Evolutionary conservation across 2,113 vertebrate genomes (phyloP).

Genomic region (Hipposideros armiger): DNA sequence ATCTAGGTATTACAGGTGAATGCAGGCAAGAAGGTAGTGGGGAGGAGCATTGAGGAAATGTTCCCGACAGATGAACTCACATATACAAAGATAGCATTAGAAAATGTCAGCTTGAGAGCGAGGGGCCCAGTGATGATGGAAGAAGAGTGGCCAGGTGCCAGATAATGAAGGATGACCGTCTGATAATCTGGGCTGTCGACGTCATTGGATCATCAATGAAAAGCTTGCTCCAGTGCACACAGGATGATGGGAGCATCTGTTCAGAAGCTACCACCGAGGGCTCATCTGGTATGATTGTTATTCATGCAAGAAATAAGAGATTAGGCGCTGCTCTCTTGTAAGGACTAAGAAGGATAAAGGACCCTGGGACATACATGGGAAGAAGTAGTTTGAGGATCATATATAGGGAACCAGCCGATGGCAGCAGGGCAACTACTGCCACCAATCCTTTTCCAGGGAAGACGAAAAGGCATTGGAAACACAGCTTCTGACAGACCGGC

Average conservation of each 20-base stretch:
- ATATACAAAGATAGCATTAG: neutral
- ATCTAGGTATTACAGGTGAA: neutral
- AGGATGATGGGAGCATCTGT: neutral
- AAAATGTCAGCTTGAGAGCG: neutral
- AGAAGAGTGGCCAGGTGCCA: neutral
- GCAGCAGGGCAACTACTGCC: no score
- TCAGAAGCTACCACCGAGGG: neutral
- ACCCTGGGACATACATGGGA: neutral
- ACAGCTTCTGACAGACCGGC: neutral
- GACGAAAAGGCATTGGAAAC: neutral
- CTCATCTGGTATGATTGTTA: conserved; percentile 56
- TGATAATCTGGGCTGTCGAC: neutral
- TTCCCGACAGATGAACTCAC: neutral
- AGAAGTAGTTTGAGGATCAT: neutral
- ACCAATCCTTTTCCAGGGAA: neutral
- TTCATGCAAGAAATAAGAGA: conserved; percentile 55
- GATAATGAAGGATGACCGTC: neutral
- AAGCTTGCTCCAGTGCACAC: neutral
- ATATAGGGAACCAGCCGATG: neutral
- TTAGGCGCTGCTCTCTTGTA: conserved; percentile 18
- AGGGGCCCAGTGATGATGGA: neutral
- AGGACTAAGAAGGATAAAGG: neutral
- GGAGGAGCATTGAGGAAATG: no score
- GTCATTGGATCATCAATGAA: neutral
- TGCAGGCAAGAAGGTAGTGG: neutral